Conservation (phyloP, 2,113 vertebrate genomes). For the Festucalex cinctus region DNA sequence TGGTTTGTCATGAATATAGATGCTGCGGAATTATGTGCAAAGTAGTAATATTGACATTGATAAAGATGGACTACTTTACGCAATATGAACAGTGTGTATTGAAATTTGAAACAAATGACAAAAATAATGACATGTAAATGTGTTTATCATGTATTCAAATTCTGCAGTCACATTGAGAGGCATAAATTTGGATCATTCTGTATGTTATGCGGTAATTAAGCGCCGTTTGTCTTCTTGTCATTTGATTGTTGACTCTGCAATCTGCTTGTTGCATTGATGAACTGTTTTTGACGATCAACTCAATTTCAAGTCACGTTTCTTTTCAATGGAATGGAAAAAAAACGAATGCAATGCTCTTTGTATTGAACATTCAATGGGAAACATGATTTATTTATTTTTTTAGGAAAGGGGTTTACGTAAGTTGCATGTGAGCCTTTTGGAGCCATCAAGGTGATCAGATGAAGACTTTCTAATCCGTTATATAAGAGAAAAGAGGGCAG, state of each 20-base stretch:
- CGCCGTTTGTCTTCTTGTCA: background rate
- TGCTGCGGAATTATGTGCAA: too few relatives aligned
- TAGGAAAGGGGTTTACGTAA: background rate
- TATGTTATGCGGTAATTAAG: too few relatives aligned
- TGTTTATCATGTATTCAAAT: background rate
- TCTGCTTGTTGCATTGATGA: too few relatives aligned
- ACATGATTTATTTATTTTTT: background rate
- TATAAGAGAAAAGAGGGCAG: slow-evolving; percentile 58
- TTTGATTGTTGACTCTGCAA: background rate
- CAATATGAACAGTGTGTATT: background rate
- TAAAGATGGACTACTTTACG: too few relatives aligned
- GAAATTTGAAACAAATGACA: background rate
- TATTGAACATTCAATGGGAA: background rate
- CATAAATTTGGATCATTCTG: too few relatives aligned
- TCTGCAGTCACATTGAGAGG: background rate
- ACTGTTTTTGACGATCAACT: background rate
- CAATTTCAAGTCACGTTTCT: background rate
- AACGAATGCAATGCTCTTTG: too few relatives aligned
- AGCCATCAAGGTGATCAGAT: slow-evolving; percentile 35
- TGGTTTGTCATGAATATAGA: too few relatives aligned
- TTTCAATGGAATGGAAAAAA: background rate
- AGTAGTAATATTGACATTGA: too few relatives aligned
- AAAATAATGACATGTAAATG: background rate
- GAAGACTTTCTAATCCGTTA: slow-evolving; percentile 59
- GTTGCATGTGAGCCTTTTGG: background rate